A percentile compares a stretch with the other conserved stretches of the same genome.
Evolutionary conservation across 2,113 vertebrate species (phyloP).

Genomic region (Podarcis cretensis): DNA sequence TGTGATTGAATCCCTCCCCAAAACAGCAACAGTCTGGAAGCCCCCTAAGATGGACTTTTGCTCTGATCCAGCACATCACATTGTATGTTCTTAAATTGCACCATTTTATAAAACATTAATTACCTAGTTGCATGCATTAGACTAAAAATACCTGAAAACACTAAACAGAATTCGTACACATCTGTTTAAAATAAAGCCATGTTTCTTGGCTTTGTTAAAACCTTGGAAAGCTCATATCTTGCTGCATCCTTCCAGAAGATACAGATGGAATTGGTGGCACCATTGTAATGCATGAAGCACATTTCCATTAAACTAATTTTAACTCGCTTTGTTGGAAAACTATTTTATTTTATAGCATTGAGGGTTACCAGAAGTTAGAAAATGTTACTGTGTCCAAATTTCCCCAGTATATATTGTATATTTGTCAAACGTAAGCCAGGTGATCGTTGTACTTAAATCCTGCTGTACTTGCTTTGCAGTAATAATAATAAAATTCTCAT

Average conservation of each 20-base stretch:
- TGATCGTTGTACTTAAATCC: not conserved
- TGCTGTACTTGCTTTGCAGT: not conserved
- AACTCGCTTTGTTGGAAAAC: not conserved
- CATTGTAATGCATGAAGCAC: not conserved
- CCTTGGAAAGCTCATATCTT: slow-evolving; percentile 47
- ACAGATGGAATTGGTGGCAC: not conserved
- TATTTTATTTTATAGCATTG: not conserved
- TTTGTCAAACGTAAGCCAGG: not conserved
- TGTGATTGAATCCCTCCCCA: not conserved
- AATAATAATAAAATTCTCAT: not conserved
- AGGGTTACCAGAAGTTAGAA: not conserved
- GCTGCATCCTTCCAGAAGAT: slow-evolving; percentile 21
- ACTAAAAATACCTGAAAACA: slow-evolving; percentile 63
- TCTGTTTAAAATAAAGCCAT: slow-evolving; percentile 72
- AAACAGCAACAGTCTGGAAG: not conserved
- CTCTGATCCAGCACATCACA: not conserved
- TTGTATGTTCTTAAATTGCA: slow-evolving; percentile 8
- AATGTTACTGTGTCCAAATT: not conserved
- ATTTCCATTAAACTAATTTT: not conserved
- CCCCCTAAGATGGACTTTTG: not conserved
- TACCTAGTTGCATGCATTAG: slow-evolving; percentile 38
- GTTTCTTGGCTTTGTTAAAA: slow-evolving; percentile 32
- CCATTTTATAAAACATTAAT: slow-evolving; percentile 39
- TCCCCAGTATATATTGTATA: accelerated
- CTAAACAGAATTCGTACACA: slow-evolving; percentile 39